Evolutionary conservation across 2,113 vertebrate genomes (phyloP).

Genomic region (Rhombomys opimus): DNA sequence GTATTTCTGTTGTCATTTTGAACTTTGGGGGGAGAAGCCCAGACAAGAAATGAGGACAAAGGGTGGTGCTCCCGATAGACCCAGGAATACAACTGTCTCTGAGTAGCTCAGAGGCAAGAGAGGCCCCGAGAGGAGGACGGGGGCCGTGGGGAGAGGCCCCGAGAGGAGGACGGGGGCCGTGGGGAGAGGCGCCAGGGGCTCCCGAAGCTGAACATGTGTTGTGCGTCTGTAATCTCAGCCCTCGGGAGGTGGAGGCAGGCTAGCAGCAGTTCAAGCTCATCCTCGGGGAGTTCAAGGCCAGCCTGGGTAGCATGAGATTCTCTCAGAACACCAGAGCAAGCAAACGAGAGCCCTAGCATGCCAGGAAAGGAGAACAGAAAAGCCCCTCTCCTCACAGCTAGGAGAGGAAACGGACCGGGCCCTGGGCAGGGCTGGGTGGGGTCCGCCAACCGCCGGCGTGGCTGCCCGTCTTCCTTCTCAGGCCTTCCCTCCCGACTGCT

Average conservation of each 20-base stretch:
- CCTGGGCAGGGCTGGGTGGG: neutral
- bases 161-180: neutral
- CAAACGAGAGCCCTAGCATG: neutral
- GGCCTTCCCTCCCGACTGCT: neutral
- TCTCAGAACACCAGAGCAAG: neutral
- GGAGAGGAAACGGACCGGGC: neutral
- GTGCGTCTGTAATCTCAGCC: neutral
- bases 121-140: neutral
- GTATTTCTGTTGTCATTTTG: neutral
- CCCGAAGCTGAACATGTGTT: neutral
- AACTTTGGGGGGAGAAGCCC: neutral
- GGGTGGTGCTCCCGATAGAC: no score
- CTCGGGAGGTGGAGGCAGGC: neutral
- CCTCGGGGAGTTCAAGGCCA: neutral
- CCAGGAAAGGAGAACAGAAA: neutral
- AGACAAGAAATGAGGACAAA: neutral
- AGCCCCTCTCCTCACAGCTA: neutral
- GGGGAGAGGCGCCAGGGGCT: accelerated
- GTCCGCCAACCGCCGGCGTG: neutral
- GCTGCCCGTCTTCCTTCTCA: neutral
- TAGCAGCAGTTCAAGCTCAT: neutral
- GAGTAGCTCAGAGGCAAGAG: neutral
- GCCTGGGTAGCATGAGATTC: neutral
- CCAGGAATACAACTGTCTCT: neutral
- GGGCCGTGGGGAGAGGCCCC: neutral